These are phyloP conservation scores for Pelosia muscerda DNA, from an alignment of 2,888 invertebrate genomes.

Conservation along the genomic window DNA sequence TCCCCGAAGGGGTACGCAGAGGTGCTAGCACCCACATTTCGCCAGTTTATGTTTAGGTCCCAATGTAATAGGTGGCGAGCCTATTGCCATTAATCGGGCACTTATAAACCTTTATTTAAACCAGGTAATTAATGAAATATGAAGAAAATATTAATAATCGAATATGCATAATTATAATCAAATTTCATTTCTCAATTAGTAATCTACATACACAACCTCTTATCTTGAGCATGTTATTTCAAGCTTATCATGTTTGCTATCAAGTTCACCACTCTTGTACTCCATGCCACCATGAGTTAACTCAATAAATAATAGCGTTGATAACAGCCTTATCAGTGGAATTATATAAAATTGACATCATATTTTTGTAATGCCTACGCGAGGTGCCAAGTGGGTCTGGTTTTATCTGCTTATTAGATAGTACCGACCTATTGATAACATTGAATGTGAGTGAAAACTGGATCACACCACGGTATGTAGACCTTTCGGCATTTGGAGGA, in stretches of 20 bases:
- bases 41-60: too few species aligned
- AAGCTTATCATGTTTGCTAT: conserved; percentile 15
- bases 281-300: conserved; percentile 35
- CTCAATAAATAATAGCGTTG: conserved; percentile 23
- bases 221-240: conserved; percentile 3
- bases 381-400: not conserved
- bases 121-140: not conserved
- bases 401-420: not conserved
- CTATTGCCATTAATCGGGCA: too few species aligned
- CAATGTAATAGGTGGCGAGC: too few species aligned
- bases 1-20: too few species aligned
- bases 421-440: not conserved
- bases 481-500: too few species aligned
- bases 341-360: conserved; percentile 10
- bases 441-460: not conserved
- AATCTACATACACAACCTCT: not conserved
- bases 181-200: not conserved
- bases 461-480: not conserved
- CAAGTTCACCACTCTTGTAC: conserved; percentile 24
- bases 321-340: conserved; percentile 39
- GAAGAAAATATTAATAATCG: too few species aligned
- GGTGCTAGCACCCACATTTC: too few species aligned
- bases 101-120: too few species aligned
- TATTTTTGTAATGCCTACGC: not conserved
- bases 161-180: not conserved